These are phyloP conservation scores for Odontocolon sp. DNA, from an alignment of 2,888 invertebrate species.

Conservation along the genomic window DNA sequence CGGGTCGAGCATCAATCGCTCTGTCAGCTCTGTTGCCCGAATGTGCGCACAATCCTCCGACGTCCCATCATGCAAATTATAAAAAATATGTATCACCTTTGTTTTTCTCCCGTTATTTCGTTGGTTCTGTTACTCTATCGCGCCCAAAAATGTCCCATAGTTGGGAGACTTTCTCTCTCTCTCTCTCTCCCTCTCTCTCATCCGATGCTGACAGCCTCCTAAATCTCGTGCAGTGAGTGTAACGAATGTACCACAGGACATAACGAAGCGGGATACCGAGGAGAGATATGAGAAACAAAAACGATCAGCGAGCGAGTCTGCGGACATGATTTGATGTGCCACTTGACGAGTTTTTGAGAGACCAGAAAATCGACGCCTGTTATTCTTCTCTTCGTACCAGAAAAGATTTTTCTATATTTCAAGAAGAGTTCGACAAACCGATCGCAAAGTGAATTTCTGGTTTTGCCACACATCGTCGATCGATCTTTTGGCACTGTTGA, in stretches of 20 bases:
- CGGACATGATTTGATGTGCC: slow-evolving; percentile 8
- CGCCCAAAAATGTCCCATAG: neutral
- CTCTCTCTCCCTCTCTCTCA: neutral
- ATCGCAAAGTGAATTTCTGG: slow-evolving; percentile 45
- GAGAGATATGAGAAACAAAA: slow-evolving; percentile 15
- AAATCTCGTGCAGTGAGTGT: slow-evolving; percentile 34
- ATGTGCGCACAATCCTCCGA: slow-evolving; percentile 26
- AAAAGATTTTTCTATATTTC: slow-evolving; percentile 15
- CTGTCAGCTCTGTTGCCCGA: slow-evolving; percentile 42
- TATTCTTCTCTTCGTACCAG: slow-evolving; percentile 14
- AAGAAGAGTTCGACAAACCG: slow-evolving; percentile 15
- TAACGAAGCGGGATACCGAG: neutral
- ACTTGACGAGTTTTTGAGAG: slow-evolving; percentile 44
- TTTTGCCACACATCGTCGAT: slow-evolving; percentile 34
- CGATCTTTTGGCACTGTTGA: slow-evolving; percentile 36
- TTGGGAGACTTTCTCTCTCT: no score
- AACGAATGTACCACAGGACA: slow-evolving; percentile 47
- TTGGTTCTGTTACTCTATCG: neutral
- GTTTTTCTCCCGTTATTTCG: slow-evolving; percentile 47
- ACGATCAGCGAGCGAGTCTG: slow-evolving; percentile 1
- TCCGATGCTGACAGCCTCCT: slow-evolving; percentile 45
- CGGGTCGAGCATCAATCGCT: slow-evolving; percentile 60
- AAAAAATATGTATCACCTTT: slow-evolving; percentile 60
- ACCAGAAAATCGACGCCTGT: slow-evolving; percentile 35
- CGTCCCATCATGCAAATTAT: slow-evolving; percentile 57